Evolutionary conservation across 2,113 vertebrate genomes (phyloP), one percentile per base, ranked within the genome.

Genomic region (Plestiodon gilberti): DNA sequence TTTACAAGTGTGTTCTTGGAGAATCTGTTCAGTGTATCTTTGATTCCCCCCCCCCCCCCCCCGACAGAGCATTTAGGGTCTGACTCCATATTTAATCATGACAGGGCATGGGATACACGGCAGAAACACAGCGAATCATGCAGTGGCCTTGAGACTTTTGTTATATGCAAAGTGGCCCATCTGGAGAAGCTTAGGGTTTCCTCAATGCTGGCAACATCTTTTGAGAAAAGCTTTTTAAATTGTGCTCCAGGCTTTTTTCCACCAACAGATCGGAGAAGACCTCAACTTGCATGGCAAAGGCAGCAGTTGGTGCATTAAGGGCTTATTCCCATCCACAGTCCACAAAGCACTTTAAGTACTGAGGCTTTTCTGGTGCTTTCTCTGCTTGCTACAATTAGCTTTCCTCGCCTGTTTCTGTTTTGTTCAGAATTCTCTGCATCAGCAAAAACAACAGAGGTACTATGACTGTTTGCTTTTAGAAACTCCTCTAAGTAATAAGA

Each of bases 291-390:
- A 23, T 52, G 75, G 30, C 14, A 30, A 13, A 0, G 55, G 9
- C 64, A 74, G 73, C 6, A 67, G 76, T 73, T 13, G 17, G 35
- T 11, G 28, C 30, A 1, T 40, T 28, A 74, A 43, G 38, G n/a
- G 59, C 33, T 83, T 83, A 4, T 8, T 22, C 73, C 25, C 48
- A 0, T 33, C 28, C 30, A 7, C 3, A 9, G 15, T 25, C 10
- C 78, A 9, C 75, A 8, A 18, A 6, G 6, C 73, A 28, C 1
- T 83, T 86, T 89, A 3, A 11, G 25, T 28, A 2, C 6, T 52
- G 83, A 83, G 52, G 48, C 2, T 62, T 6, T 0, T 3, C 3
- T 7, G 20, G 55, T 67, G 2, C 65, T 28, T 33, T 6, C 13
- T 55, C 52, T n/a, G n/a, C n/a, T n/a, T n/a, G n/a, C n/a, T n/a